Evolutionary conservation across 2,113 vertebrate genomes (phyloP).

Genomic region (Pionites leucogaster): DNA sequence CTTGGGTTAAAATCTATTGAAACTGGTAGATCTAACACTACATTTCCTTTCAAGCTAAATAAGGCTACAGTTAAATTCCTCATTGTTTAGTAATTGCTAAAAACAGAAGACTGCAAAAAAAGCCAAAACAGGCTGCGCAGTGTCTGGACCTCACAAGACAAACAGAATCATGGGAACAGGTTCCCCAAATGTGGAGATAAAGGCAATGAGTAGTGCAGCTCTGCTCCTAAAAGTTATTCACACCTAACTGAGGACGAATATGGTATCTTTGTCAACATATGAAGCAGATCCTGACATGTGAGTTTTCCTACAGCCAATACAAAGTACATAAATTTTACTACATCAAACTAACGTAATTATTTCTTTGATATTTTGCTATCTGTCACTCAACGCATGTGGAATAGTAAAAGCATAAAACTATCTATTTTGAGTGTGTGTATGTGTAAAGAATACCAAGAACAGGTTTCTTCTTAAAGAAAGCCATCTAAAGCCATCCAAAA

Average conservation of each 20-base stretch:
- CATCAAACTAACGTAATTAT: not conserved
- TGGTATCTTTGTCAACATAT: not conserved
- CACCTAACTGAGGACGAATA: not conserved
- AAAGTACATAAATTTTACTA: not conserved
- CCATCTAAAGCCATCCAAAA: conserved; percentile 37
- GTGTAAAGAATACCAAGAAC: conserved; percentile 16
- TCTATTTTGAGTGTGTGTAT: not conserved
- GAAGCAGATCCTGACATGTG: not conserved
- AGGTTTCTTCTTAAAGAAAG: conserved; percentile 44
- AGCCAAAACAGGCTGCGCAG: not conserved
- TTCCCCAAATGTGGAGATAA: not conserved
- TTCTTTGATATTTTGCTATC: not conserved
- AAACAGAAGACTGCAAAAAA: conserved; percentile 17
- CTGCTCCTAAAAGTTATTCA: not conserved
- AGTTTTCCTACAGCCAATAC: not conserved
- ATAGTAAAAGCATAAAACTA: not conserved
- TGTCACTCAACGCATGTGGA: not conserved
- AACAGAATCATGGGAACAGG: conserved; percentile 3
- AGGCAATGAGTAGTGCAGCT: not conserved
- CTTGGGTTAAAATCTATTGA: conserved; percentile 3
- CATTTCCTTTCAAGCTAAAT: conserved; percentile 23
- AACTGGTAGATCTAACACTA: not conserved
- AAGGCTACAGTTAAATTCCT: not conserved
- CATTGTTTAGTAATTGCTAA: conserved; percentile 39
- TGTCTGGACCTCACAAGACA: not conserved